Evolutionary conservation across 2,888 invertebrate species (phyloP), one percentile per base, ranked within the genome.

Genomic region (Amphiduros pacificus): DNA sequence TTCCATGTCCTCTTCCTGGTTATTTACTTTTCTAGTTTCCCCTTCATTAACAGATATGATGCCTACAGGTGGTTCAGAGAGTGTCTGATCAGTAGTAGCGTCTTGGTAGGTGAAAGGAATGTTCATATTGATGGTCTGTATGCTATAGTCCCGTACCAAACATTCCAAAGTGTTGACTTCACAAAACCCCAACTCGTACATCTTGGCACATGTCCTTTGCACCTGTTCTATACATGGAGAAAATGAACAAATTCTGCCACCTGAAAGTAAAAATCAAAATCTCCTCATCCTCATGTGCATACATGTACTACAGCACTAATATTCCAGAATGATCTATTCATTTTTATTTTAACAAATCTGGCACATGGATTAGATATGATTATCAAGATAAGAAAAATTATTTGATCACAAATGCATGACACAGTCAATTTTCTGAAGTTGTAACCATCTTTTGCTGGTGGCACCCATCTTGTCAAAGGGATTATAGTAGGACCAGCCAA

Each of bases 151-250:
- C 40, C 78, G 64, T 4, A 77, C 69, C 28, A 83, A 68, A 69
- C 94, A 90, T 82, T 98, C 97, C 83, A 92, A 86, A 0, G 95
- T 95, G 72, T 88, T 86, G 59, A 95, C 85, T 73, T 94, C 92
- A 61, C 89, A 87, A 81, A 95, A 96, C 9, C 92, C 92, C 40
- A 87, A 80, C 44, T 88, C 85, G 55, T 87, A 84, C 32, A 98
- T 85, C 24, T 86, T 87, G 41, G 86, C 81, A 79, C 92, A 93
- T 9, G 93, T 93, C 66, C 90, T 88, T 83, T 97, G 96, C 0
- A 97, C 96, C 87, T 99, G 99, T 84, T 99, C 99, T 70, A 99
- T 96, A 83, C 99, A 99, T 0, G 99, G 99, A 0, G 98, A 98
- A 85, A 99, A 99, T 0, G 95, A 95, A 82, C 97, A 96, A 70